Percentiles rank a stretch among this genome's conserved stretches.
phyloP scores from a whole-genome alignment of 2,797 vertebrate species.

The Manis javanica region DNA sequence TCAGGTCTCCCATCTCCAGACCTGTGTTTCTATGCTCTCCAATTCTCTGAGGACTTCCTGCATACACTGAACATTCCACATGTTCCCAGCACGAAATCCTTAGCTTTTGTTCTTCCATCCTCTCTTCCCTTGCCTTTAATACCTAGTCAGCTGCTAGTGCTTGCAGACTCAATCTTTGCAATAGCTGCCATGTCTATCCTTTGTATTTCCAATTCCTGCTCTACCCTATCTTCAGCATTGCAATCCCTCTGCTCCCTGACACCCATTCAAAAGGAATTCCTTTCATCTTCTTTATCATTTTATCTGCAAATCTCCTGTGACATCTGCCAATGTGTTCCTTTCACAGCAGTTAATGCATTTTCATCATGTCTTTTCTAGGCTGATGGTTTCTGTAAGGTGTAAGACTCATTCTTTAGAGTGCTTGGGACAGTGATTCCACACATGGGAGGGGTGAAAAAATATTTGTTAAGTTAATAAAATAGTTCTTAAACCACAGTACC shows the following conservation, averaged over 20 bases:
- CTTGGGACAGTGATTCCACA: background rate
- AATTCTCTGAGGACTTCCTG: background rate
- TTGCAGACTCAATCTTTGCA: background rate
- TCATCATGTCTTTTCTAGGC: slow-evolving; percentile 2
- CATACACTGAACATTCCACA: background rate
- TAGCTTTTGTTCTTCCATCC: background rate
- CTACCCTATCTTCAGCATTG: background rate
- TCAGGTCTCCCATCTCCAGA: background rate
- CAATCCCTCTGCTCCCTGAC: background rate
- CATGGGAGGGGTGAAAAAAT: background rate
- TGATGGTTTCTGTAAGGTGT: background rate
- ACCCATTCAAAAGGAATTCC: background rate
- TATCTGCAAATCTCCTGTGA: background rate
- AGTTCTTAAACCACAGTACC: background rate
- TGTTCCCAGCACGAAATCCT: background rate
- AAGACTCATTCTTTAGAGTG: background rate
- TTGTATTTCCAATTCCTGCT: background rate
- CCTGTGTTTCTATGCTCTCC: too few relatives aligned
- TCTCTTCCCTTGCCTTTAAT: background rate
- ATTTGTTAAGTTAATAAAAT: background rate
- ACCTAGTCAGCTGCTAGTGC: background rate
- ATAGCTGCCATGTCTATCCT: background rate
- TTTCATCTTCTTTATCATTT: slow-evolving; percentile 21
- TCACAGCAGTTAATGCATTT: background rate
- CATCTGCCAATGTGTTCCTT: background rate